A percentile compares a stretch with the other conserved stretches of the same genome.
Conservation (phyloP, 2,113 vertebrate genomes). For the Abramis brama region DNA sequence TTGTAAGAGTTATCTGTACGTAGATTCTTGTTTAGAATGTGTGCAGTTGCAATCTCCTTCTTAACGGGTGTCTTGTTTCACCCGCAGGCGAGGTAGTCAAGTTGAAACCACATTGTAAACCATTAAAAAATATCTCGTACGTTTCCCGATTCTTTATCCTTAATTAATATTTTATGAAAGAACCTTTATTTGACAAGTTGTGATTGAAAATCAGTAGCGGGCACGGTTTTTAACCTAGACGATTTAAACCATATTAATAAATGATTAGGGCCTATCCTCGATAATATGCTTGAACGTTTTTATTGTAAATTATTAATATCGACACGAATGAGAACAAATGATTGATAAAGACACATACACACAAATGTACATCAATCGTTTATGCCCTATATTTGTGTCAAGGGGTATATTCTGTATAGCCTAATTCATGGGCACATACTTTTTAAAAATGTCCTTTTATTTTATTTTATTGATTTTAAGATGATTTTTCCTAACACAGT, state of each 20-base stretch:
- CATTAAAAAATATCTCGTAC: conserved; percentile 55
- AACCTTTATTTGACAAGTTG: conserved; percentile 7
- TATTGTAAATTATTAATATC: not conserved
- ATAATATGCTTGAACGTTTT: not conserved
- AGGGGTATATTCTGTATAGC: not conserved
- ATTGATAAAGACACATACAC: not conserved
- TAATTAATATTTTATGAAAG: conserved; percentile 22
- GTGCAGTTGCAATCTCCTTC: not conserved
- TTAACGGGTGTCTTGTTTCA: conserved; percentile 75
- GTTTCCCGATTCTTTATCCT: conserved; percentile 11
- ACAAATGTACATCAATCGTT: not conserved
- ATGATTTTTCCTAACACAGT: not conserved
- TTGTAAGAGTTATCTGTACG: not conserved
- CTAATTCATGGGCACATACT: not conserved
- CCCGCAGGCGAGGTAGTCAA: conserved; percentile 73
- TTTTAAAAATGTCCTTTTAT: not conserved
- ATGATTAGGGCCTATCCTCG: not conserved
- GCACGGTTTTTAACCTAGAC: not conserved
- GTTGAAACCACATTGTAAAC: conserved; percentile 74
- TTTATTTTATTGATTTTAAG: not conserved
- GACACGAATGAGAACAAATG: not conserved
- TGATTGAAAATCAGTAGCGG: conserved; percentile 9
- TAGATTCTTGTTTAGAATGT: not conserved
- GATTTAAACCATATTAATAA: not conserved
- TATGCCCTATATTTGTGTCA: not conserved